Conservation (phyloP, 2,113 vertebrate species). For the Probosciger aterrimus region DNA sequence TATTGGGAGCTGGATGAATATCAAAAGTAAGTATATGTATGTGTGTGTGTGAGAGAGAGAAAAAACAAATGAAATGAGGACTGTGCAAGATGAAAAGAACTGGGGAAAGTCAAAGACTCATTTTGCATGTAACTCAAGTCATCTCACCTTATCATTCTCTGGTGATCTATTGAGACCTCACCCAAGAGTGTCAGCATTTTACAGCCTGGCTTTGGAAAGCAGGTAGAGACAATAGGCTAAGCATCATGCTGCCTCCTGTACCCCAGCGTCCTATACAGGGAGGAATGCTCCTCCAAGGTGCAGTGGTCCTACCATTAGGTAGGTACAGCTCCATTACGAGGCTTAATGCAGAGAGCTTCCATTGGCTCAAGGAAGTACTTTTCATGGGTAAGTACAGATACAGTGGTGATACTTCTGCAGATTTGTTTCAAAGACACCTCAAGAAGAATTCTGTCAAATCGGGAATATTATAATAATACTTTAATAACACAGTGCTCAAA, state of each 20-base stretch:
- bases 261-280: fast-evolving
- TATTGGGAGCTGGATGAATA: background rate
- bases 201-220: background rate
- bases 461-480: background rate
- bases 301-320: background rate
- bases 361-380: background rate
- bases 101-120: background rate
- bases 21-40: background rate
- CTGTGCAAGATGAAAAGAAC: background rate
- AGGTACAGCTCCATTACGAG: fast-evolving
- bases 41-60: too few relatives aligned
- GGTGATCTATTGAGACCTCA: background rate
- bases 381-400: background rate
- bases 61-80: background rate
- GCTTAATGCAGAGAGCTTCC: background rate
- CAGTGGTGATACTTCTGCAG: background rate
- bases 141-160: fast-evolving
- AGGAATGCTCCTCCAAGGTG: background rate
- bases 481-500: background rate
- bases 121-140: fast-evolving
- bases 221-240: background rate
- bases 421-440: background rate
- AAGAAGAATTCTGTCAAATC: background rate
- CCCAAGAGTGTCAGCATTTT: background rate
- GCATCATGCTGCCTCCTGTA: background rate